Evolutionary conservation across 2,797 vertebrate genomes (phyloP).

Genomic region (Balearica regulorum): DNA sequence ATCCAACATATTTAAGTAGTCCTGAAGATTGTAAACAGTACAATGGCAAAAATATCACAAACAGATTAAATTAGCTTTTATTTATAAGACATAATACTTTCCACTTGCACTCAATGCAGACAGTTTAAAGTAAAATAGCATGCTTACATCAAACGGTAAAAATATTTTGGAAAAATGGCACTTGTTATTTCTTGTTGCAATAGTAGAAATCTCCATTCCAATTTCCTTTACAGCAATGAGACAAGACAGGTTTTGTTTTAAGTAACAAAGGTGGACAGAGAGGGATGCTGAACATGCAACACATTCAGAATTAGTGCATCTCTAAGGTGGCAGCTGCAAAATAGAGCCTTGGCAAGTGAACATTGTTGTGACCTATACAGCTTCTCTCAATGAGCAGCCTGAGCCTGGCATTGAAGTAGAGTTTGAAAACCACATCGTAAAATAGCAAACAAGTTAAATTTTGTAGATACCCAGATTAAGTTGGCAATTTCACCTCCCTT

Average conservation of each 20-base stretch:
- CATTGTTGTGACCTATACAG: not conserved
- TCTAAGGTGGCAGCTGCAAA: not conserved
- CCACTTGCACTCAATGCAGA: not conserved
- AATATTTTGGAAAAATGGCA: not conserved
- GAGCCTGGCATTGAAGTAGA: not conserved
- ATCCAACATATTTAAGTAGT: not conserved
- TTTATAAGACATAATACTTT: constrained; percentile 24
- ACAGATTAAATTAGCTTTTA: constrained; percentile 7
- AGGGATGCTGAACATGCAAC: not conserved
- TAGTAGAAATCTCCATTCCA: not conserved
- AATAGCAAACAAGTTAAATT: not conserved
- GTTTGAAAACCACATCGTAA: not conserved
- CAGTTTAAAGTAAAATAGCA: not conserved
- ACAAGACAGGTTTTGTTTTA: not conserved
- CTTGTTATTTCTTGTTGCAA: not conserved
- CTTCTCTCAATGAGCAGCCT: not conserved
- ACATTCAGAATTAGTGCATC: not conserved
- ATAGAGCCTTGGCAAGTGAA: not conserved
- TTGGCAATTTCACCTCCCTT: not conserved
- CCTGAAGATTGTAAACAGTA: not conserved
- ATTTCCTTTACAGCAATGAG: not conserved
- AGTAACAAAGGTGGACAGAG: not conserved
- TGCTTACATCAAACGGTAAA: not conserved
- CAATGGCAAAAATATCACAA: not conserved
- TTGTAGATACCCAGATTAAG: not conserved